These are phyloP conservation scores for Coregonus ussuriensis DNA, from an alignment of 2,797 vertebrate genomes.

Conservation along the genomic window DNA sequence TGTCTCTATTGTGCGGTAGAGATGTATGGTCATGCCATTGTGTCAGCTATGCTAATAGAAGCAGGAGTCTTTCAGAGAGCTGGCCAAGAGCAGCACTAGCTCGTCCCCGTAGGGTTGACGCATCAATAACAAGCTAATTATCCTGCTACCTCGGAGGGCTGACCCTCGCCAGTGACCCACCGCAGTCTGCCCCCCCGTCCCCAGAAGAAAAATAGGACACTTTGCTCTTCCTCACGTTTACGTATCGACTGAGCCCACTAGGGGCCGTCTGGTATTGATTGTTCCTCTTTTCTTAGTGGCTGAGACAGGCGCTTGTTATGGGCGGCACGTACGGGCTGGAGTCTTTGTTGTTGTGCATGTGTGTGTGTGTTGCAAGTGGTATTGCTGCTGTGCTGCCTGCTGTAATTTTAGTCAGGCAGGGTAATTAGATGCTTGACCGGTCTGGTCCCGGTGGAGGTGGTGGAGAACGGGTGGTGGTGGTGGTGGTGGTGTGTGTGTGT, in stretches of 20 bases:
- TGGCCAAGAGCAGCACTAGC: constrained; percentile 27
- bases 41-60: constrained; percentile 39
- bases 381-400: constrained; percentile 31
- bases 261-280: constrained; percentile 75
- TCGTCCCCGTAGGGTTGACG: constrained; percentile 65
- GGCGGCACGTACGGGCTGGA: constrained; percentile 53
- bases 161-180: constrained; percentile 48
- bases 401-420: constrained; percentile 45
- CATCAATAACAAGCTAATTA: constrained; percentile 80
- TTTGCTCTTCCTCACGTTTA: constrained; percentile 71
- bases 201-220: constrained; percentile 50
- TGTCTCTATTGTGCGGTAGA: not conserved
- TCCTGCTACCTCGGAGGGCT: constrained; percentile 66
- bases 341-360: constrained; percentile 39
- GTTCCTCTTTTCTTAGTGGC: constrained; percentile 63
- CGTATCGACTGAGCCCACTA: constrained; percentile 70
- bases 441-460: constrained; percentile 26
- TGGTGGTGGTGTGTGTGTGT: constrained; percentile 18
- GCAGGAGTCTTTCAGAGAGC: constrained; percentile 21
- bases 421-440: constrained; percentile 59
- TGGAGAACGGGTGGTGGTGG: constrained; percentile 12
- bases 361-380: constrained; percentile 29
- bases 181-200: constrained; percentile 62
- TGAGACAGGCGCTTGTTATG: constrained; percentile 63
- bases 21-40: not conserved